Evolutionary conservation across 2,797 vertebrate species (phyloP).

Genomic region (Sardinella longiceps): DNA sequence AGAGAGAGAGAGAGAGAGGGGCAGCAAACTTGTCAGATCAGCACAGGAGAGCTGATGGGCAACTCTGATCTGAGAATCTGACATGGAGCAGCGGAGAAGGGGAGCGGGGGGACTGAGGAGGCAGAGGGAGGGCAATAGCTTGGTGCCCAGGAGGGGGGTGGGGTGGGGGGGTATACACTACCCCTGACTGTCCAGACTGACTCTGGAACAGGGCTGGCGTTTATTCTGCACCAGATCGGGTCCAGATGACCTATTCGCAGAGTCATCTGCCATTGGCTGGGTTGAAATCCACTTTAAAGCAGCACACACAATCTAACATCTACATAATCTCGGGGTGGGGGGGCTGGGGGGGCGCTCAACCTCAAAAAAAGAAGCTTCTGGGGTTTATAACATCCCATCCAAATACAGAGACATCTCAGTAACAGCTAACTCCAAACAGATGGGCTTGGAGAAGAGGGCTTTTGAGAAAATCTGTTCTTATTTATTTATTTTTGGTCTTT

Average conservation of each 20-base stretch:
- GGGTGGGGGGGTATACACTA: not conserved
- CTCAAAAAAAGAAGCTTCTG: slow-evolving; percentile 28
- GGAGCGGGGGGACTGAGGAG: not conserved
- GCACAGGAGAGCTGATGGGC: not conserved
- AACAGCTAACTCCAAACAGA: slow-evolving; percentile 42
- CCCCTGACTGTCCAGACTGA: not conserved
- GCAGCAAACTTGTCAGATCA: not conserved
- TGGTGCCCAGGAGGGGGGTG: not conserved
- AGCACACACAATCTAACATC: not conserved
- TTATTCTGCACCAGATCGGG: not conserved
- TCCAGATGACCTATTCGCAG: not conserved
- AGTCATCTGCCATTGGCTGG: not conserved
- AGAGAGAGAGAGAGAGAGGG: not conserved
- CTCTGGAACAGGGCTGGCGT: not conserved
- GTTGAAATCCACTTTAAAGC: not conserved
- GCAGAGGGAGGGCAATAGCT: not conserved
- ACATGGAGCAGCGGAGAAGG: not conserved
- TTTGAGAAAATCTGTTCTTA: not conserved
- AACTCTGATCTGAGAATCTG: not conserved
- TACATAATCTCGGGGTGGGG: slow-evolving; percentile 6
- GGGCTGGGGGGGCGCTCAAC: not conserved
- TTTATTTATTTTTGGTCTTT: not conserved
- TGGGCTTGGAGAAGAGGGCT: not conserved
- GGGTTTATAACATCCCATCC: slow-evolving; percentile 33
- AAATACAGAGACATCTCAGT: slow-evolving; percentile 32